Conservation (phyloP, 2,113 vertebrate species). For the Ivindomyrus marchei region DNA sequence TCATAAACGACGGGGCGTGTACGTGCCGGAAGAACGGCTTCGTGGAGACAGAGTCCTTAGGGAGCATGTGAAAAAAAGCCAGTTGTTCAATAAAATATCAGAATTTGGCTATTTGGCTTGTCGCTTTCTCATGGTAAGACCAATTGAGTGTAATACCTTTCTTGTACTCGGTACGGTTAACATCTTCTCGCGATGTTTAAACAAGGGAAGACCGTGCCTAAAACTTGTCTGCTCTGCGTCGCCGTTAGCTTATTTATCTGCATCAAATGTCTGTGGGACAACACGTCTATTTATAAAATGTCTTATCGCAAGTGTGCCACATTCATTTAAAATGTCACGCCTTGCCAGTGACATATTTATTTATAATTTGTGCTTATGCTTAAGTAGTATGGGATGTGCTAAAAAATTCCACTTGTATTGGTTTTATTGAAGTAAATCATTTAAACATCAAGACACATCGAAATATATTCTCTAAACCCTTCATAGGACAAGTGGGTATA, state of each 20-base stretch:
- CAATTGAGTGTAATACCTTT: not conserved
- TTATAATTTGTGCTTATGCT: not conserved
- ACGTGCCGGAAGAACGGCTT: constrained; percentile 21
- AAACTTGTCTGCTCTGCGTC: not conserved
- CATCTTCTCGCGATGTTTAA: not conserved
- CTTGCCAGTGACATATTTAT: not conserved
- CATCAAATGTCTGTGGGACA: not conserved
- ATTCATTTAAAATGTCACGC: not conserved
- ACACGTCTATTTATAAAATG: not conserved
- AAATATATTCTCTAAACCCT: not conserved
- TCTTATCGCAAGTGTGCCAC: not conserved
- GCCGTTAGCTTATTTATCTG: not conserved
- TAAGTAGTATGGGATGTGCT: not conserved
- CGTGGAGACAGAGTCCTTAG: not conserved
- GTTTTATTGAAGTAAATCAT: not conserved
- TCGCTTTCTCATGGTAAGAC: constrained; percentile 26
- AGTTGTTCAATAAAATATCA: not conserved
- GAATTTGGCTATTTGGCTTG: not conserved
- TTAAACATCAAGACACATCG: not conserved
- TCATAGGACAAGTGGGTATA: not conserved
- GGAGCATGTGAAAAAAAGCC: not conserved
- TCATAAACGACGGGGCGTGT: constrained; percentile 19
- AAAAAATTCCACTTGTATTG: not conserved
- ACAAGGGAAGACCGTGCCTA: not conserved
- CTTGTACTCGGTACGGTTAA: not conserved